phyloP scores from a whole-genome alignment of 2,888 invertebrate species.

The Rambutsinella grinnellia region DNA sequence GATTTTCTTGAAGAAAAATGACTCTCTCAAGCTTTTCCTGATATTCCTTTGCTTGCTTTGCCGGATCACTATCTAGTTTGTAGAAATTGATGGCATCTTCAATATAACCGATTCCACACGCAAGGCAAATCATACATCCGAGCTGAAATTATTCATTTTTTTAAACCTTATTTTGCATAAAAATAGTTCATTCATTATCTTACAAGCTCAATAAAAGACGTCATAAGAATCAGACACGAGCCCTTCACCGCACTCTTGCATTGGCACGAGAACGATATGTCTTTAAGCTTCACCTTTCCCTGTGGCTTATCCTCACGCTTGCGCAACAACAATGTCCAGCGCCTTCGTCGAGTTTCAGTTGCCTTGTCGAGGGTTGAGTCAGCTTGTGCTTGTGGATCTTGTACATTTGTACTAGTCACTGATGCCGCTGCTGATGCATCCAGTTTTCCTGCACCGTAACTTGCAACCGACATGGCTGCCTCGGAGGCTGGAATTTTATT shows the following conservation, averaged over 20 bases:
- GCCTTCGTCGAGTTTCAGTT: neutral
- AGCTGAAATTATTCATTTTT: constrained; percentile 15
- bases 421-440: too few relatives aligned
- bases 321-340: neutral
- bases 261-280: constrained; percentile 6
- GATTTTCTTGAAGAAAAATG: constrained; percentile 18
- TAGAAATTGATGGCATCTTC: constrained; percentile 24
- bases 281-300: neutral
- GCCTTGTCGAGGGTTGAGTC: too few relatives aligned
- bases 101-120: constrained; percentile 20
- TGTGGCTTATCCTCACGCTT: neutral
- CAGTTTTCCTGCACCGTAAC: too few relatives aligned
- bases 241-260: constrained; percentile 18
- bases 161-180: neutral
- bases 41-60: constrained; percentile 1
- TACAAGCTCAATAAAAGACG: constrained; percentile 34
- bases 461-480: too few relatives aligned
- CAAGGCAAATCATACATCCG: constrained; percentile 10
- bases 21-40: constrained; percentile 22
- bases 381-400: too few relatives aligned
- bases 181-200: neutral
- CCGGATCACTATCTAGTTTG: neutral
- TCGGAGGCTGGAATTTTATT: too few relatives aligned
- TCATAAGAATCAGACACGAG: constrained; percentile 17
- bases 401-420: too few relatives aligned